These are phyloP conservation scores for Maniola hyperantus DNA, from an alignment of 2,888 invertebrate genomes.

Conservation along the genomic window DNA sequence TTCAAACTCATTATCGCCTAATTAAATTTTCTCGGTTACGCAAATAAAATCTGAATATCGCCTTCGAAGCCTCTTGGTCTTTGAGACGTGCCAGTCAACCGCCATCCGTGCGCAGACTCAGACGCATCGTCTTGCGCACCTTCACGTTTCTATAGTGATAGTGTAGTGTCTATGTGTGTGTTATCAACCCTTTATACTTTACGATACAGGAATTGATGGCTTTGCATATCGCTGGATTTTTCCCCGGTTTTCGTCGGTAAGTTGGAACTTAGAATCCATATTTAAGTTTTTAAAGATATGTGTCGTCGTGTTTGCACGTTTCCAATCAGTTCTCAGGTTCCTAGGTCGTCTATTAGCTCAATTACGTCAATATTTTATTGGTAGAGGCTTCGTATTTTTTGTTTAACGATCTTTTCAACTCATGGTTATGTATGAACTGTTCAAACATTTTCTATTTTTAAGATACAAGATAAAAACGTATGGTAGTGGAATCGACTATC, in stretches of 20 bases:
- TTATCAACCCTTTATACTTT: constrained; percentile 71
- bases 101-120: constrained; percentile 67
- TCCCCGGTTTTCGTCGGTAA: constrained; percentile 48
- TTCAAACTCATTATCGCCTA: constrained; percentile 36
- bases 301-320: not conserved
- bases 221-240: constrained; percentile 48
- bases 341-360: constrained; percentile 23
- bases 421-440: constrained; percentile 16
- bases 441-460: constrained; percentile 13
- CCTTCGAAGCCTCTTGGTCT: constrained; percentile 41
- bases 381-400: constrained; percentile 29
- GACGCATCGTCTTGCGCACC: constrained; percentile 50
- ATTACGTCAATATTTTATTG: constrained; percentile 45
- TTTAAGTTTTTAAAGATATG: not conserved
- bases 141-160: constrained; percentile 17
- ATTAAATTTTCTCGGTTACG: constrained; percentile 39
- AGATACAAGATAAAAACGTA: not conserved
- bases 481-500: not conserved
- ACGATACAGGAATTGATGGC: constrained; percentile 69
- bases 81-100: constrained; percentile 52
- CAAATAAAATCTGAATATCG: constrained; percentile 41
- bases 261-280: not conserved
- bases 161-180: constrained; percentile 50
- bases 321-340: constrained; percentile 26
- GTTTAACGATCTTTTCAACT: constrained; percentile 15